A percentile compares a stretch with the other conserved stretches of the same genome.
These are phyloP conservation scores for Sphaerodactylus townsendi DNA, from an alignment of 2,113 vertebrate genomes.

Conservation along the genomic window DNA sequence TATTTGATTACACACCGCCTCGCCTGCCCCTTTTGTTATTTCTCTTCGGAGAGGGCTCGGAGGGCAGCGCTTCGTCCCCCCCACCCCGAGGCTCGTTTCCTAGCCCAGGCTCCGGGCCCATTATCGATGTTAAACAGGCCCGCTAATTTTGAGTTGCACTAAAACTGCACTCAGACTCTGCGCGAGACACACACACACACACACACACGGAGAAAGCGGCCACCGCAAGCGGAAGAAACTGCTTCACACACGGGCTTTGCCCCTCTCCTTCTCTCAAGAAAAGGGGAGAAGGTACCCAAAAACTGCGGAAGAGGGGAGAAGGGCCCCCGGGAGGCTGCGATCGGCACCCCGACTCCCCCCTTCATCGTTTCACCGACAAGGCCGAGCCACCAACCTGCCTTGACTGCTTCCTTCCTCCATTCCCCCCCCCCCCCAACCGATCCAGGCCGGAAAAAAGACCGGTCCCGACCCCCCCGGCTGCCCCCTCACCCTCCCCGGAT, in stretches of 20 bases:
- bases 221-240: conserved; percentile 53
- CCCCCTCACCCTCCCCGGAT: conserved; percentile 72
- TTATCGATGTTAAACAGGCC: conserved; percentile 95
- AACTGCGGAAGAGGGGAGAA: not conserved
- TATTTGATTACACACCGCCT: conserved; percentile 83
- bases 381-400: conserved; percentile 83
- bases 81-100: conserved; percentile 77
- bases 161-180: conserved; percentile 84
- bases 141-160: conserved; percentile 96
- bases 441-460: conserved; percentile 62
- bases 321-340: conserved; percentile 44
- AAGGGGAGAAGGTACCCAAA: conserved; percentile 20
- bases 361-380: conserved; percentile 79
- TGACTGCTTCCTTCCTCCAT: conserved; percentile 65
- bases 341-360: conserved; percentile 75
- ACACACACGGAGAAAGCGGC: conserved; percentile 31
- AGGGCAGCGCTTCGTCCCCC: conserved; percentile 71
- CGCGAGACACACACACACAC: conserved; percentile 8
- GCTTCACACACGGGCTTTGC: conserved; percentile 26
- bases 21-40: conserved; percentile 83
- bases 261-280: conserved; percentile 13
- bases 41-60: conserved; percentile 67
- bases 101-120: conserved; percentile 81
- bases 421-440: conserved; percentile 60
- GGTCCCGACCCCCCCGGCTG: conserved; percentile 58